Evolutionary conservation across 1,140 invertebrate genomes (phyloP), one percentile per base, ranked within the genome.

Genomic region (Atta texana): DNA sequence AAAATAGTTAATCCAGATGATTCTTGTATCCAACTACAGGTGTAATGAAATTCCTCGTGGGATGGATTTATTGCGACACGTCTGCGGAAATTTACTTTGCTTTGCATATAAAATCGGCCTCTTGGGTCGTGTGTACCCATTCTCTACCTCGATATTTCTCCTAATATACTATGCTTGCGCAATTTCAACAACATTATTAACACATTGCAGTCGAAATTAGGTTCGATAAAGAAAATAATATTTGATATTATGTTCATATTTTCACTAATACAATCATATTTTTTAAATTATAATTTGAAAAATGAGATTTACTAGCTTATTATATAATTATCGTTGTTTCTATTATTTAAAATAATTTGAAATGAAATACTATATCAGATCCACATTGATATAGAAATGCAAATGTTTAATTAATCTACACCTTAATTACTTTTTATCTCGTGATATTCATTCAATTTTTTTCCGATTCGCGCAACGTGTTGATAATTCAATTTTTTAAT

Each of bases 11-110:
- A 92, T 91, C 92, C 89, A 92, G 90, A 84, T 87, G 81, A 88
- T 90, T 77, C 84, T 88, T 82, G 84, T 75, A 49, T 84, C 44
- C 18, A 18, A 18, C 39, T 71, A 75, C 78, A 87, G 76, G 87
- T 82, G 91, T 93, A 93, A 92, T 92, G 85, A 89, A 89, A 89
- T 89, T 86, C 69, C 77, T 87, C 31, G 49, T 10, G 39, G 28
- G 74, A 82, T 61, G 77, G 91, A 93, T 93, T 93, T 92, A 93
- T 92, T 90, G 88, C 87, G 84, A 88, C 78, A 74, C 57, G 66
- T 68, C 18, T 18, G 34, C 57, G 16, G 21, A 84, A 81, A 81
- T 81, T 81, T 71, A 75, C 61, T 57, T 68, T 89, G 63, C 12
- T 89, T 89, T 87, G 69, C 90, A 89, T 87, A 80, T 82, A 81